phyloP scores from a whole-genome alignment of 2,797 vertebrate species.

The Gorsachius magnificus region DNA sequence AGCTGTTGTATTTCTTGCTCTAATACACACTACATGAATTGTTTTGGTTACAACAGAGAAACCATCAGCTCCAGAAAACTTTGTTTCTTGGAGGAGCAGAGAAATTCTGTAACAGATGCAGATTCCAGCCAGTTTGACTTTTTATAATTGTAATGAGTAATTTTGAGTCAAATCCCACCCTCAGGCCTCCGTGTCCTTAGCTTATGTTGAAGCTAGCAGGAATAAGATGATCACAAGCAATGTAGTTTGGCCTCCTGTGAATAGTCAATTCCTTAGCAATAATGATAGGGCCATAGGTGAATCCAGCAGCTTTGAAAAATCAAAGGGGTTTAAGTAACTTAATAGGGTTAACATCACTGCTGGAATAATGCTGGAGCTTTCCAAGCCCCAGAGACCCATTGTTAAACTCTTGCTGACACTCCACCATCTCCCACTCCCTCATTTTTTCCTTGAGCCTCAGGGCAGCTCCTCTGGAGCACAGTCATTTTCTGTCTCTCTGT shows the following conservation, averaged over 20 bases:
- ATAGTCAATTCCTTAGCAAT: constrained; percentile 21
- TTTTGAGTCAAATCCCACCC: constrained; percentile 18
- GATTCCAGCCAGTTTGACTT: background rate
- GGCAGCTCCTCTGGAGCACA: constrained; percentile 9
- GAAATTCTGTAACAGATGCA: background rate
- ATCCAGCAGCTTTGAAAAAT: constrained; percentile 51
- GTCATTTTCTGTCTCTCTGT: constrained; percentile 26
- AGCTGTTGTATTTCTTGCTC: background rate
- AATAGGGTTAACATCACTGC: constrained; percentile 62
- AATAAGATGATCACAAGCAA: background rate
- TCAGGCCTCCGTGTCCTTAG: background rate
- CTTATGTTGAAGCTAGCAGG: background rate
- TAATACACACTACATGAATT: background rate
- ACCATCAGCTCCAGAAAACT: background rate
- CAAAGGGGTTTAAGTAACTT: constrained; percentile 64
- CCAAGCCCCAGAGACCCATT: constrained; percentile 41
- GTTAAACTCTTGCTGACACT: constrained; percentile 35
- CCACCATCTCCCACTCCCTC: background rate
- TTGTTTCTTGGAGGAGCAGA: background rate
- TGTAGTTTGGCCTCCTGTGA: constrained; percentile 14
- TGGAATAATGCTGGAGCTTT: constrained; percentile 55
- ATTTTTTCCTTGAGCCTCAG: constrained; percentile 27
- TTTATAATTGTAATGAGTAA: background rate
- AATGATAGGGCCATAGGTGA: constrained; percentile 51
- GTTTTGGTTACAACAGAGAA: background rate